phyloP scores from a whole-genome alignment of 2,113 vertebrate species.

The Clarias magur region DNA sequence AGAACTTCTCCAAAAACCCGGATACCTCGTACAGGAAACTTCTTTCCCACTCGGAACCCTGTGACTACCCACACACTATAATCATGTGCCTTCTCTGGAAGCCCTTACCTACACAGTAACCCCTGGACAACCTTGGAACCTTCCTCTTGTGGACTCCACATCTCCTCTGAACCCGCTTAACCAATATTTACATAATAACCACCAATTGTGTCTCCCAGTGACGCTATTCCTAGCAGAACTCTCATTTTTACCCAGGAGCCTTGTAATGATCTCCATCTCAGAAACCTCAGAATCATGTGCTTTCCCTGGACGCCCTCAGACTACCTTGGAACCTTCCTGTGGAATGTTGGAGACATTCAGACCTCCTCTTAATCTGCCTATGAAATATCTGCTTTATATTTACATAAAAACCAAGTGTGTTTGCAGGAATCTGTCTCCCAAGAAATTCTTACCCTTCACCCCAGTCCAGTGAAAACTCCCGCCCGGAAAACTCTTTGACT shows the following conservation, averaged over 20 bases:
- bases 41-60: too few species aligned
- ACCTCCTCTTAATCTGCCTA: not conserved
- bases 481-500: not conserved
- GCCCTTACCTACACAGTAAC: not conserved
- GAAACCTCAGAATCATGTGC: not conserved
- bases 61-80: too few species aligned
- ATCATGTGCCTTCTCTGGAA: not conserved
- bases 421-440: too few species aligned
- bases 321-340: not conserved
- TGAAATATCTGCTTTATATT: not conserved
- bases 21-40: too few species aligned
- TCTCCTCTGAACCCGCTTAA: too few species aligned
- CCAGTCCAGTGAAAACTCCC: too few species aligned
- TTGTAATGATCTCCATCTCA: not conserved
- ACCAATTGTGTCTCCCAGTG: not conserved
- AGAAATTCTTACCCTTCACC: too few species aligned
- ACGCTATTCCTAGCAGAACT: not conserved
- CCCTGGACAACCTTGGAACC: not conserved
- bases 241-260: not conserved
- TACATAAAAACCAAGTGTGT: too few species aligned
- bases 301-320: not conserved
- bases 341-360: not conserved
- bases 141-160: too few species aligned
- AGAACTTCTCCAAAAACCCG: not conserved
- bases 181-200: too few species aligned